Base-by-base conservation (phyloP, 2,113 vertebrate genomes). In the Tragulus kanchil region DNA sequence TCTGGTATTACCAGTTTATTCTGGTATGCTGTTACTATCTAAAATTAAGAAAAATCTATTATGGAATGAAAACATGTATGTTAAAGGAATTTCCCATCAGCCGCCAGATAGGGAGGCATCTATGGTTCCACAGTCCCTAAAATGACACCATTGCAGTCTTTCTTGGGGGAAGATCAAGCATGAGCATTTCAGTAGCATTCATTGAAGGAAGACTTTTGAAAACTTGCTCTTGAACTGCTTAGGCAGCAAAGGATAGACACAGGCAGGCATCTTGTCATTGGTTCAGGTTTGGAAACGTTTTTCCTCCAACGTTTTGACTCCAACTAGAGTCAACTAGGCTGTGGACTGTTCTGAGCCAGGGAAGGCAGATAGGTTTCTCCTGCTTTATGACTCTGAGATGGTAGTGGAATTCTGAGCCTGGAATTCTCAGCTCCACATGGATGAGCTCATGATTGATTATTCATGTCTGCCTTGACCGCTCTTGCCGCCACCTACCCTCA, bases 1-100 rank as follows among this genome's bases (percentile, higher is more conserved):
- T 84, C 73, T 58, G 62, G 42, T 86, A 54, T 21, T 61, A 52
- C 21, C n/a, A 67, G 0, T 77, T 89, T 45, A 65, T 56, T 61
- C 79, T 89, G 56, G 31, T 79, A 21, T 95, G 65, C 28, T 81
- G 50, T 69, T 90, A 59, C 21, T 28, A 16, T 89, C 31, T 85
- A 73, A 91, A 61, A 78, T 28, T 84, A 96, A 95, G 90, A 95
- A 92, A 92, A 95, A 84, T 79, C 52, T 61, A 7, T 67, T 61
- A 62, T 12, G 69, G 61, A 79, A 54, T 73, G 59, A 96, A 96
- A 91, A 84, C 45, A 69, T 93, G 14, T 86, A 87, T 65, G n/a
- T 62, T 87, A 89, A 69, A 97, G 58, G 89, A 89, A 97, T 93
- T 95, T 87, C 52, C 84, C 62, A 92, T 48, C 67, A 79, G n/a